A percentile compares a stretch with the other conserved stretches of the same genome.
These are phyloP conservation scores for Bradysia coprophila DNA, from an alignment of 1,140 invertebrate species.

Conservation along the genomic window DNA sequence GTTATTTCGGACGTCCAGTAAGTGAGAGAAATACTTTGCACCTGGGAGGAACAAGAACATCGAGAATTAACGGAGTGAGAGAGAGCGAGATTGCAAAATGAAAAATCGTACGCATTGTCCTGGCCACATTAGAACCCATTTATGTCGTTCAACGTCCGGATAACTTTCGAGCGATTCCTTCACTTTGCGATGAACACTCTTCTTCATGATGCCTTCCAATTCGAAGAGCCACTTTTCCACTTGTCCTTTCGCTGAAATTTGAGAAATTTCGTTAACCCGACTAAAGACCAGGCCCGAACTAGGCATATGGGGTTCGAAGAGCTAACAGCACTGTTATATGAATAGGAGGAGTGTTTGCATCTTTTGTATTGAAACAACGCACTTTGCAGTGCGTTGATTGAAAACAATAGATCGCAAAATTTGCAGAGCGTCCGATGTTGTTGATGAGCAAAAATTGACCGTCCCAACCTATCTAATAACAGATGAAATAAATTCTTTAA, in stretches of 20 bases:
- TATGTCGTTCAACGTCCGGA: constrained; percentile 34
- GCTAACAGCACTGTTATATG: too few species aligned
- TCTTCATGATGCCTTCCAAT: constrained; percentile 80
- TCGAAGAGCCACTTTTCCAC: constrained; percentile 95
- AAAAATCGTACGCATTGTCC: constrained; percentile 48
- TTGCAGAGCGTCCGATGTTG: too few species aligned
- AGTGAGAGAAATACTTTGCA: constrained; percentile 69
- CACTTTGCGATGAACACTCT: constrained; percentile 58
- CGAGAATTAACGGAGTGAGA: not conserved
- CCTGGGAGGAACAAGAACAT: constrained; percentile 17
- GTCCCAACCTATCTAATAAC: too few species aligned
- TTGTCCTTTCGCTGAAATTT: constrained; percentile 86
- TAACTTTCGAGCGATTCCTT: constrained; percentile 45
- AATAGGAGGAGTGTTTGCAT: too few species aligned
- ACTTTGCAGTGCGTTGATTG: too few species aligned
- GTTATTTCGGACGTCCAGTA: constrained; percentile 84
- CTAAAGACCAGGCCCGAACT: too few species aligned
- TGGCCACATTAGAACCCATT: constrained; percentile 80
- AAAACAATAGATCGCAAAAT: too few species aligned
- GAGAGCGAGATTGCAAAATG: not conserved
- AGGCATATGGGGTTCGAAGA: too few species aligned
- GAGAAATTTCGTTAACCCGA: too few species aligned
- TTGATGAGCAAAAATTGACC: too few species aligned
- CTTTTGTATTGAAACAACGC: too few species aligned
- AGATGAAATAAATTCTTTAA: too few species aligned